phyloP scores from a whole-genome alignment of 2,888 invertebrate species.

The Opisthograptis luteolata region DNA sequence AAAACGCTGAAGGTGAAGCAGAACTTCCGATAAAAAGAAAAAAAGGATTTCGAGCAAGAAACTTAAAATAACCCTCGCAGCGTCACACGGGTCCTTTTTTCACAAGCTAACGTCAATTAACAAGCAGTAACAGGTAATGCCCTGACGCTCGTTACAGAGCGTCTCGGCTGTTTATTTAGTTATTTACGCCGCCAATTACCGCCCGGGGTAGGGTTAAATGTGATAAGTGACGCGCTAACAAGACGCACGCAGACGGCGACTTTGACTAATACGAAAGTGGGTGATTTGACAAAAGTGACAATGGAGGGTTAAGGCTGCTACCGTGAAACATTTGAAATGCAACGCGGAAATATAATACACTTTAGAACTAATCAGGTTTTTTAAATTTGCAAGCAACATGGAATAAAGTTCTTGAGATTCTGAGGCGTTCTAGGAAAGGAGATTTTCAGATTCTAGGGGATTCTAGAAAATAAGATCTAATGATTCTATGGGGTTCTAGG shows the following conservation, averaged over 20 bases:
- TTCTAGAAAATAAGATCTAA: too few species aligned
- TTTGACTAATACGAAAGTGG: constrained; percentile 26
- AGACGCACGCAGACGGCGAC: constrained; percentile 44
- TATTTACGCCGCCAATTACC: constrained; percentile 64
- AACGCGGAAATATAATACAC: neutral
- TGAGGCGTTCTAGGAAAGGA: too few species aligned
- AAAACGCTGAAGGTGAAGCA: too few species aligned
- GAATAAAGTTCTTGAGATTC: too few species aligned
- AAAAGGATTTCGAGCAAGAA: neutral
- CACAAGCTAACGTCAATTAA: constrained; percentile 32
- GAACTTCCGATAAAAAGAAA: too few species aligned
- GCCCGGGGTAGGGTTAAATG: constrained; percentile 55
- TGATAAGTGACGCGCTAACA: constrained; percentile 63
- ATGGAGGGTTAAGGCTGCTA: constrained; percentile 5
- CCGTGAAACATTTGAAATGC: constrained; percentile 1
- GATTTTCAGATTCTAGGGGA: too few species aligned
- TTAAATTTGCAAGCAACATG: too few species aligned
- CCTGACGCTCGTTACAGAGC: constrained; percentile 39
- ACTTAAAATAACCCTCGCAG: neutral
- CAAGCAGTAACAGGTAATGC: constrained; percentile 37
- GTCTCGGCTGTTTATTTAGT: constrained; percentile 52
- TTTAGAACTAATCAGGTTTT: constrained; percentile 11
- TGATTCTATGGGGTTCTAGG: too few species aligned
- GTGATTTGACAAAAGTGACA: constrained; percentile 19
- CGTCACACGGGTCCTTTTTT: constrained; percentile 15